Conservation (phyloP, 1,140 invertebrate species). For the Arctopsyche grandis region DNA sequence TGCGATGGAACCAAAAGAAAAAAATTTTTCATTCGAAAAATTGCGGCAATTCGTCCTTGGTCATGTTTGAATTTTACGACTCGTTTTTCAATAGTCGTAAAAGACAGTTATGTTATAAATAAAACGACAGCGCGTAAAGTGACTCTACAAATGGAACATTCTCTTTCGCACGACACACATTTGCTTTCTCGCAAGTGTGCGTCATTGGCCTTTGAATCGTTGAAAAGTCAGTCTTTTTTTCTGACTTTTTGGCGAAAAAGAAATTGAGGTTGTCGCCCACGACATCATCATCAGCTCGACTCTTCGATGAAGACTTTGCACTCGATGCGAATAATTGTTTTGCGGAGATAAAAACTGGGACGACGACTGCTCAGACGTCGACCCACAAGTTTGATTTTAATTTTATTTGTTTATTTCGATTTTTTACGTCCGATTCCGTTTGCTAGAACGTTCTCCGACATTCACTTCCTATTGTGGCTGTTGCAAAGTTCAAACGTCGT, state of each 20-base stretch:
- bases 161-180: conserved; percentile 4
- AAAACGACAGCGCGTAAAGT: no score
- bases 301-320: not conserved
- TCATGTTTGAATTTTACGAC: no score
- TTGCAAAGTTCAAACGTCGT: conserved; percentile 2
- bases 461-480: not conserved
- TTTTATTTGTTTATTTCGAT: no score
- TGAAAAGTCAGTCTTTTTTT: not conserved
- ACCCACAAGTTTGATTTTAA: no score
- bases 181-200: not conserved
- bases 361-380: no score
- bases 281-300: not conserved
- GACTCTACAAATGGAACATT: not conserved
- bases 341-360: no score
- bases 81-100: no score
- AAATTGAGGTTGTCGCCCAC: not conserved
- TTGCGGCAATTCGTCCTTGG: no score
- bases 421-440: no score
- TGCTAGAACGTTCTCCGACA: not conserved
- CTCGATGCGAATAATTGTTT: not conserved
- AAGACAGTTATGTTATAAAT: no score
- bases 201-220: conserved; percentile 9
- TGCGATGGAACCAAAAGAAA: no score
- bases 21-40: no score
- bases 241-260: not conserved